phyloP scores from a whole-genome alignment of 1,140 invertebrate species.

The Tetramorium parvispinum region DNA sequence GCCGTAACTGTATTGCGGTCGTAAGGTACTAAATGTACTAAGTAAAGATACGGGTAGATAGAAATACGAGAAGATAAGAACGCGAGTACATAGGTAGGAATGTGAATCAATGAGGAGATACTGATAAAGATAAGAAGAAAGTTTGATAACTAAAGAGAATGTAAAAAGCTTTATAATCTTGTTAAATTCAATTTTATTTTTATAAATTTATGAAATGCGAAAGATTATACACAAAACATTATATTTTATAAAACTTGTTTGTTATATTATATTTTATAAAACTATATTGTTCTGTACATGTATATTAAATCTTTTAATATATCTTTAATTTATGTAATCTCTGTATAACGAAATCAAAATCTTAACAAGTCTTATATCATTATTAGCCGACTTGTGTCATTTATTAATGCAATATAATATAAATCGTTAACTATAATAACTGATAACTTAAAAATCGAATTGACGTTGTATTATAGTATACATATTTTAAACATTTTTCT shows the following conservation, averaged over 20 bases:
- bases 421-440: too few relatives aligned
- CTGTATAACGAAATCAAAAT: too few relatives aligned
- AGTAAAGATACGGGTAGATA: background rate
- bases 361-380: too few relatives aligned
- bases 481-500: too few relatives aligned
- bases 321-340: too few relatives aligned
- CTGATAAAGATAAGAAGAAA: background rate
- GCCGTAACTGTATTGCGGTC: background rate
- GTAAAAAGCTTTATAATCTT: background rate
- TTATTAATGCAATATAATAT: too few relatives aligned
- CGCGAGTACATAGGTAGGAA: background rate
- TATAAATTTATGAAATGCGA: background rate
- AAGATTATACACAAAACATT: background rate
- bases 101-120: background rate
- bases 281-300: too few relatives aligned
- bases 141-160: background rate
- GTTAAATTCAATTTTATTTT: background rate
- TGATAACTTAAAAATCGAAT: too few relatives aligned
- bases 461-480: too few relatives aligned
- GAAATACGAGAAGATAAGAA: background rate
- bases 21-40: background rate
- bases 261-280: background rate
- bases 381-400: too few relatives aligned
- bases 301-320: too few relatives aligned
- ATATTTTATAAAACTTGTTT: background rate